phyloP scores from a whole-genome alignment of 2,113 vertebrate genomes.

The Poecile atricapillus region DNA sequence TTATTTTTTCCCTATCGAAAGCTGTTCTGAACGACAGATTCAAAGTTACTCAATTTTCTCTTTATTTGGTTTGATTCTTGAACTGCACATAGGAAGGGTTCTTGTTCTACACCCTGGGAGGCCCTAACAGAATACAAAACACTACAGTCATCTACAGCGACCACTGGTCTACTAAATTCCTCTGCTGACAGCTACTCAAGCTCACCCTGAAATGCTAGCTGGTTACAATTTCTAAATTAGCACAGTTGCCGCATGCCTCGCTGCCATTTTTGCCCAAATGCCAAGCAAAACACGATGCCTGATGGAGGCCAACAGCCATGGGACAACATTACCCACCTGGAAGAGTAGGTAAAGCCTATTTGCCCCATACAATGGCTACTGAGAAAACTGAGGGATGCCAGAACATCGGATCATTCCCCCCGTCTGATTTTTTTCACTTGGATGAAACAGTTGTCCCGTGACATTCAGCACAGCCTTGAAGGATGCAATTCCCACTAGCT shows the following conservation, averaged over 20 bases:
- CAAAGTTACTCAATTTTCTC: conserved; percentile 37
- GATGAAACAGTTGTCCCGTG: not conserved
- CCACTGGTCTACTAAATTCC: conserved; percentile 23
- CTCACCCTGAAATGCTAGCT: conserved; percentile 13
- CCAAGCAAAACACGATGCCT: not conserved
- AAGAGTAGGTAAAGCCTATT: not conserved
- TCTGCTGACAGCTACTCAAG: conserved; percentile 43
- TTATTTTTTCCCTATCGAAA: conserved; percentile 30
- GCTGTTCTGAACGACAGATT: not conserved
- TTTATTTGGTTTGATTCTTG: conserved; percentile 63
- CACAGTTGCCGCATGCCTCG: not conserved
- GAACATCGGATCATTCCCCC: not conserved
- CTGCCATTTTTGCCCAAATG: conserved; percentile 5
- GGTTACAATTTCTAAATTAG: conserved; percentile 22
- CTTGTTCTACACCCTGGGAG: conserved; percentile 22
- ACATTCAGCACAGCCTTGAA: not conserved
- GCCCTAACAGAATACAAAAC: conserved; percentile 31
- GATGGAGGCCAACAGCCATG: not conserved
- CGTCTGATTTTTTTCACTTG: not conserved
- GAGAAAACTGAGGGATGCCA: not conserved
- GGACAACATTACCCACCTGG: not conserved
- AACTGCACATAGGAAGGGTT: conserved; percentile 5
- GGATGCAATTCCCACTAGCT: not conserved
- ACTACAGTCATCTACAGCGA: conserved; percentile 14
- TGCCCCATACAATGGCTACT: not conserved